phyloP scores from a whole-genome alignment of 2,888 invertebrate genomes.

The Metalampra italica region DNA sequence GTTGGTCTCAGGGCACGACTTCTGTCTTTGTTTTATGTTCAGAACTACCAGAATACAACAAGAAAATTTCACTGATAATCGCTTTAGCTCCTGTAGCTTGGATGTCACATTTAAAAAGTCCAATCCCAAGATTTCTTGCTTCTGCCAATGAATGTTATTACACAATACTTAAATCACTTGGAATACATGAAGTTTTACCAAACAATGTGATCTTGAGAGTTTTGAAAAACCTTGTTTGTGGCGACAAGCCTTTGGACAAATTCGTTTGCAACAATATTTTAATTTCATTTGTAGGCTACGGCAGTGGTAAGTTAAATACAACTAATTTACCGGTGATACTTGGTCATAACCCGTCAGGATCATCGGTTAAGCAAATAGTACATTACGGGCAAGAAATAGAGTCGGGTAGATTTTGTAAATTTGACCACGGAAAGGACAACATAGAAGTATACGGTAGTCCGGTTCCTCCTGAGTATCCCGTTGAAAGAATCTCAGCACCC shows the following conservation, averaged over 20 bases:
- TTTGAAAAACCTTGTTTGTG: background rate
- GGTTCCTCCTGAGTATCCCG: constrained; percentile 43
- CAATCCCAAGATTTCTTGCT: constrained; percentile 19
- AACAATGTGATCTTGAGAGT: background rate
- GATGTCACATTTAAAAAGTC: constrained; percentile 54
- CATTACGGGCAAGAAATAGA: constrained; percentile 74
- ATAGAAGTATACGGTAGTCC: constrained; percentile 37
- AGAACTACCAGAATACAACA: constrained; percentile 77
- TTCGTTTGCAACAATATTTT: constrained; percentile 9
- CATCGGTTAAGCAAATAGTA: constrained; percentile 66
- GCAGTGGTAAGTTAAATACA: constrained; percentile 22
- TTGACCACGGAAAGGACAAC: constrained; percentile 49
- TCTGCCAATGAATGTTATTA: background rate
- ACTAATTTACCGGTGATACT: constrained; percentile 21
- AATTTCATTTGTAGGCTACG: constrained; percentile 19
- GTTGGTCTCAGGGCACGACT: constrained; percentile 86
- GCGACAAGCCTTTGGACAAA: background rate
- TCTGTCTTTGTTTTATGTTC: constrained; percentile 80
- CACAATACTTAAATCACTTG: background rate
- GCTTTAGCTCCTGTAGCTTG: constrained; percentile 81
- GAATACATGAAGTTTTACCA: background rate
- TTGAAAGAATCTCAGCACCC: constrained; percentile 44
- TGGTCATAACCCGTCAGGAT: constrained; percentile 75
- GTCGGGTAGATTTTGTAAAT: constrained; percentile 45
- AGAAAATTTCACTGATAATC: constrained; percentile 76